Base-by-base conservation (phyloP, 2,888 invertebrate genomes). In the Dicyrtoma fusca region DNA sequence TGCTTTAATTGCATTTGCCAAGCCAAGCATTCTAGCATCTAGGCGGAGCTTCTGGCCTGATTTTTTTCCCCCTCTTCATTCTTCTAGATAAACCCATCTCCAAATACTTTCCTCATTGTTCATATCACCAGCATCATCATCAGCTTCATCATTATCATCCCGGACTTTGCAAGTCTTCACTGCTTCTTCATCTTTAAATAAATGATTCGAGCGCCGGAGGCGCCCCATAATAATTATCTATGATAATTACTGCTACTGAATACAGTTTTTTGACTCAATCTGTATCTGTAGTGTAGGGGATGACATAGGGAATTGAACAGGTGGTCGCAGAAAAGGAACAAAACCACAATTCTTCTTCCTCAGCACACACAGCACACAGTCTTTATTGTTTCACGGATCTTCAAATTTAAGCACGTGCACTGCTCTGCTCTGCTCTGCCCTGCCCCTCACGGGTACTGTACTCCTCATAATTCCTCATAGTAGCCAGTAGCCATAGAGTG, bases 21-120 rank as follows among this genome's bases (percentile, higher is more conserved):
- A n/a, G n/a, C n/a, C n/a, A n/a, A n/a, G n/a, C n/a, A n/a, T n/a
- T n/a, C n/a, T n/a, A n/a, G n/a, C n/a, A 44, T 61, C 61, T 17
- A 61, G 61, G 61, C 61, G 61, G 61, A 61, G 61, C 21, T 42
- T 61, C 42, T 26, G 44, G 42, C 61, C 61, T 61, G 34, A 61
- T 61, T 61, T 21, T 34, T 34, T 34, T 34, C n/a, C n/a, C n/a
- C n/a, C n/a, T n/a, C n/a, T n/a, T n/a, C n/a, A n/a, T n/a, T n/a
- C n/a, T 34, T 34, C 34, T 5, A 34, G 34, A 34, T 8, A 34
- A 34, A 34, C 3, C 34, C 34, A 34, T 34, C 34, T 34, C 34
- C 34, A 34, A 34, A 34, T 34, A 34, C 34, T 34, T 34, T 34
- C 34, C 3, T 34, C 4, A 34, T 34, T 34, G 34, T 34, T 34